A percentile compares a stretch with the other conserved stretches of the same genome.
These are phyloP conservation scores for Corythornis madagascariensis DNA, from an alignment of 2,113 vertebrate species.

Conservation along the genomic window DNA sequence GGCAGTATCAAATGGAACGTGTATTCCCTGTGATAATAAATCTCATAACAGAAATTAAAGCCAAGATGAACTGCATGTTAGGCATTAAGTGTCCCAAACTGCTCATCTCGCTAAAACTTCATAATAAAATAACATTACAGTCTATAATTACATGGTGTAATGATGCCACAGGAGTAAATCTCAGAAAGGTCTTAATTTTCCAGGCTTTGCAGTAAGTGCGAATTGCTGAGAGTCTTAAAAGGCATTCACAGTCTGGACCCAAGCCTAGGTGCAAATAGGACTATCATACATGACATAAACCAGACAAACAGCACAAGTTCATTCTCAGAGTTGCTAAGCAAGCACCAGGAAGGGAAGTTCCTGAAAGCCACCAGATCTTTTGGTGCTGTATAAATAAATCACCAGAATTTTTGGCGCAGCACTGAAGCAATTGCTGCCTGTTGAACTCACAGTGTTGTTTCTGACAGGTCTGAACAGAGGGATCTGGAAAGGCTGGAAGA, in stretches of 20 bases:
- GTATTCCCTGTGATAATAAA: constrained; percentile 46
- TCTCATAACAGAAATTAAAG: constrained; percentile 42
- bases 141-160: constrained; percentile 45
- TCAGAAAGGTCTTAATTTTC: constrained; percentile 30
- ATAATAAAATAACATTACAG: constrained; percentile 45
- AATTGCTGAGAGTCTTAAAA: constrained; percentile 14
- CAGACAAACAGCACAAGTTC: not conserved
- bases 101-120: constrained; percentile 56
- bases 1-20: not conserved
- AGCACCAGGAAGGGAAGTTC: not conserved
- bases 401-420: not conserved
- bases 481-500: not conserved
- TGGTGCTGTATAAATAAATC: too few species aligned
- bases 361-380: not conserved
- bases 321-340: not conserved
- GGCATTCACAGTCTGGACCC: not conserved
- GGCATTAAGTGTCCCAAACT: constrained; percentile 56
- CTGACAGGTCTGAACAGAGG: not conserved
- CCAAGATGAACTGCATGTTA: constrained; percentile 31
- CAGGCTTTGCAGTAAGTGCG: constrained; percentile 32
- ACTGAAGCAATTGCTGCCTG: not conserved
- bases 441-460: not conserved
- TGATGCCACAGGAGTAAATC: constrained; percentile 33
- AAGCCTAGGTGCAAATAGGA: not conserved
- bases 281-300: not conserved